A percentile compares a stretch with the other conserved stretches of the same genome.
These are phyloP conservation scores for Julus scandinavius DNA, from an alignment of 2,888 invertebrate species.

Conservation along the genomic window DNA sequence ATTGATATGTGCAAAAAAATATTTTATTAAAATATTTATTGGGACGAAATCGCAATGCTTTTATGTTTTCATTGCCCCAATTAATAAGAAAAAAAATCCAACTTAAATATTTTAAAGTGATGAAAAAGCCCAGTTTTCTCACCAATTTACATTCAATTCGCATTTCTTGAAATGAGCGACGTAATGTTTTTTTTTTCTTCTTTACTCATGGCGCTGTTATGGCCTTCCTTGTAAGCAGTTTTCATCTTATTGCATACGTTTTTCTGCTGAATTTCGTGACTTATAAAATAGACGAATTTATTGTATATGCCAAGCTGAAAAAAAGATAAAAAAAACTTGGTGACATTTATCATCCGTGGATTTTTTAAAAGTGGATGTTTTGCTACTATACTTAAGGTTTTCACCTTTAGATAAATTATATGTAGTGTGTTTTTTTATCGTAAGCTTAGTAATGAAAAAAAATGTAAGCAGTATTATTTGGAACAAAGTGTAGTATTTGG, in stretches of 20 bases:
- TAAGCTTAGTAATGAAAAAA: not conserved
- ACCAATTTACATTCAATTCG: slow-evolving; percentile 6
- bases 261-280: slow-evolving; percentile 7
- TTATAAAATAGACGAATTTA: slow-evolving; percentile 38
- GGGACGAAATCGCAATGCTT: not conserved
- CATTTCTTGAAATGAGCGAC: slow-evolving; percentile 1
- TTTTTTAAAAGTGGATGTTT: not conserved
- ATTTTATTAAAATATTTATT: slow-evolving; percentile 33
- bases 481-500: not conserved
- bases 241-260: slow-evolving; percentile 31
- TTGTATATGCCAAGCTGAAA: not conserved
- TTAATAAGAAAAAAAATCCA: not conserved
- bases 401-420: not conserved
- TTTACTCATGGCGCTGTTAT: not conserved
- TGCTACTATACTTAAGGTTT: slow-evolving; percentile 8
- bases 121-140: not conserved
- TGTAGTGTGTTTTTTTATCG: not conserved
- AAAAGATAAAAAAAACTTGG: not conserved
- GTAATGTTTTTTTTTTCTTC: not conserved
- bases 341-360: slow-evolving; percentile 10
- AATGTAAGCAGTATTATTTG: not conserved
- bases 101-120: not conserved
- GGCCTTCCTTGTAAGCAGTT: slow-evolving; percentile 24
- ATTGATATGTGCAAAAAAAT: not conserved
- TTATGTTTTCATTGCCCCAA: slow-evolving; percentile 37